Conservation (phyloP, 2,888 invertebrate species). For the Cheilosia scutellata region DNA sequence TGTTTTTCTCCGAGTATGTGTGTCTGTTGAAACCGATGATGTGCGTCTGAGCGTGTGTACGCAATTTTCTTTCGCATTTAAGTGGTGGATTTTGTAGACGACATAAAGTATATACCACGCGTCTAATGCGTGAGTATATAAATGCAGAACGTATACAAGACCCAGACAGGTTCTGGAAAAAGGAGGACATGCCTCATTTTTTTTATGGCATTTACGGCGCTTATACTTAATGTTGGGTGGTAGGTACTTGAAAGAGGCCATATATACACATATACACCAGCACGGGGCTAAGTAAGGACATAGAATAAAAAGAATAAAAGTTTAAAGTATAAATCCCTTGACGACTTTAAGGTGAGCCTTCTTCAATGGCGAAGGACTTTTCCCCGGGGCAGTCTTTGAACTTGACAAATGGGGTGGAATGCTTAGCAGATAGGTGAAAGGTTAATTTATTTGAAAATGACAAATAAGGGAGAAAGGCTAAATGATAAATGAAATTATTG, state of each 20-base stretch:
- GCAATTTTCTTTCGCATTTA: constrained; percentile 39
- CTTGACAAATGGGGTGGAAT: constrained; percentile 29
- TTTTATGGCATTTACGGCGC: constrained; percentile 14
- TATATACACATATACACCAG: background rate
- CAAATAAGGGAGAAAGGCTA: background rate
- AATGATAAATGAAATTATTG: background rate
- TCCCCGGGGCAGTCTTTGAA: constrained; percentile 27
- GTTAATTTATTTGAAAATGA: background rate
- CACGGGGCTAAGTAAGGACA: background rate
- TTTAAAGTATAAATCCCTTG: constrained; percentile 18
- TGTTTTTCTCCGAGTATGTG: background rate
- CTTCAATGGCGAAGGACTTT: background rate
- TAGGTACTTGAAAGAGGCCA: background rate
- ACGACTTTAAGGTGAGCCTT: background rate
- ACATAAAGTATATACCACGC: background rate
- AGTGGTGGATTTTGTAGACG: constrained; percentile 31
- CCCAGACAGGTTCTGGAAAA: constrained; percentile 37
- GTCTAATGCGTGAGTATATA: constrained; percentile 8
- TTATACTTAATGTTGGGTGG: constrained; percentile 13
- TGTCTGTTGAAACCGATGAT: constrained; percentile 4
- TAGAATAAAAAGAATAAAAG: background rate
- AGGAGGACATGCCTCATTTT: constrained; percentile 31
- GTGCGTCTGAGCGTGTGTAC: constrained; percentile 37
- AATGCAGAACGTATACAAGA: background rate
- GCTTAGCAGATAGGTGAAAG: constrained; percentile 13